Evolutionary conservation across 2,797 vertebrate species (phyloP).

Genomic region (Pantherophis alleghaniensis): DNA sequence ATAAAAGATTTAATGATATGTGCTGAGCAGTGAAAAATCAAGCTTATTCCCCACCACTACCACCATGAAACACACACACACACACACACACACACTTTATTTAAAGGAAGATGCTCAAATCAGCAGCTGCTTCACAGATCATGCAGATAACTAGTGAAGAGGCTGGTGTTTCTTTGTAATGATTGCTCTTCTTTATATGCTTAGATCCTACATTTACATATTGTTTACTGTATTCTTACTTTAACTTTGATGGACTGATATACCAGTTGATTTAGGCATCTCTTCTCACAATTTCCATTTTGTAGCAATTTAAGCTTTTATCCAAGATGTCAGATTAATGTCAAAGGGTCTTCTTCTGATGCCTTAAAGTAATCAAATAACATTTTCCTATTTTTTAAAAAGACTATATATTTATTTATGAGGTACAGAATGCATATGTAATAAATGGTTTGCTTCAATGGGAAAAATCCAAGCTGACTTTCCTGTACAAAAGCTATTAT

Average conservation of each 20-base stretch:
- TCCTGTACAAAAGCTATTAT: constrained; percentile 52
- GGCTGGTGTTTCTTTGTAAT: constrained; percentile 51
- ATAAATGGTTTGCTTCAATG: constrained; percentile 67
- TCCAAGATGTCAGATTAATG: constrained; percentile 62
- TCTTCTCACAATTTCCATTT: constrained; percentile 66
- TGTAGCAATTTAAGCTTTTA: constrained; percentile 59
- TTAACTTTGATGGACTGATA: constrained; percentile 70
- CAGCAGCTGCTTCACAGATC: constrained; percentile 13
- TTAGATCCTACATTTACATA: constrained; percentile 65
- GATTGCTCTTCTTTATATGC: constrained; percentile 50
- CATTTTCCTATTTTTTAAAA: constrained; percentile 46
- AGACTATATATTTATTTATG: constrained; percentile 67
- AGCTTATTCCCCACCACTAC: not conserved
- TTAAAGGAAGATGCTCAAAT: constrained; percentile 16
- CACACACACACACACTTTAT: not conserved
- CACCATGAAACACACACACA: too few relatives aligned
- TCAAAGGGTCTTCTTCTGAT: constrained; percentile 61
- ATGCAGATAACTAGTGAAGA: constrained; percentile 10
- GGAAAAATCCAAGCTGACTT: constrained; percentile 68
- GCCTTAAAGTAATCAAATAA: constrained; percentile 67
- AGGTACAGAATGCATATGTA: constrained; percentile 67
- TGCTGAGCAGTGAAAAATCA: not conserved
- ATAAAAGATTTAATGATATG: not conserved
- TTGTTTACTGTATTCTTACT: constrained; percentile 62
- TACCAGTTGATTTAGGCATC: constrained; percentile 68